phyloP scores from a whole-genome alignment of 2,797 vertebrate species.

The Sebastolobus alascanus region DNA sequence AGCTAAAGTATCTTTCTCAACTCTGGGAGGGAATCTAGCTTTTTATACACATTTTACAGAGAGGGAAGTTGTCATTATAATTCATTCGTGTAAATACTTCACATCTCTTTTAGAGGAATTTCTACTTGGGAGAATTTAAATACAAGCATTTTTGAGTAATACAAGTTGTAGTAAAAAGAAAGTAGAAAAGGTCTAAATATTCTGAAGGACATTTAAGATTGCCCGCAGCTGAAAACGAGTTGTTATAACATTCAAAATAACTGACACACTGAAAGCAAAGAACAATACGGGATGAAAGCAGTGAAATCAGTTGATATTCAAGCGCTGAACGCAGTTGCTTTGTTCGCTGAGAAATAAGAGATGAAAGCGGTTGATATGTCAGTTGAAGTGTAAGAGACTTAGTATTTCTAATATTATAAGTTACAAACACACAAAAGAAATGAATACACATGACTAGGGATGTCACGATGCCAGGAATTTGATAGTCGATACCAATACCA shows the following conservation, averaged over 20 bases:
- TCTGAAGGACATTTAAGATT: not conserved
- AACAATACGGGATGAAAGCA: not conserved
- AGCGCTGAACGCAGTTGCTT: not conserved
- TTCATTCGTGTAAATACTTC: not conserved
- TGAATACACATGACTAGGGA: too few species aligned
- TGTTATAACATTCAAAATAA: not conserved
- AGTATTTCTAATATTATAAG: too few species aligned
- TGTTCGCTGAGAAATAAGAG: not conserved
- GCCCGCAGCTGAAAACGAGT: not conserved
- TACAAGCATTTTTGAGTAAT: not conserved
- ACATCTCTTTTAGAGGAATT: not conserved
- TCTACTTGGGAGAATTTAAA: not conserved
- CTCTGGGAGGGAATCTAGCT: not conserved
- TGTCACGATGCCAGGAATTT: too few species aligned
- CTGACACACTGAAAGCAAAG: not conserved
- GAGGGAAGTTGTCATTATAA: not conserved
- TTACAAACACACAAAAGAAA: too few species aligned
- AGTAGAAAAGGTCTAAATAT: not conserved
- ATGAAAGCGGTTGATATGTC: not conserved
- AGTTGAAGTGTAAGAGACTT: too few species aligned
- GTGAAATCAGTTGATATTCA: not conserved
- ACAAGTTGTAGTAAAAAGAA: not conserved
- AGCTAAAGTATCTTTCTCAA: not conserved
- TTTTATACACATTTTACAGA: not conserved
- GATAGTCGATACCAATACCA: accelerated